Evolutionary conservation across 2,113 vertebrate genomes (phyloP).

Genomic region (Hippocampus barbouri): DNA sequence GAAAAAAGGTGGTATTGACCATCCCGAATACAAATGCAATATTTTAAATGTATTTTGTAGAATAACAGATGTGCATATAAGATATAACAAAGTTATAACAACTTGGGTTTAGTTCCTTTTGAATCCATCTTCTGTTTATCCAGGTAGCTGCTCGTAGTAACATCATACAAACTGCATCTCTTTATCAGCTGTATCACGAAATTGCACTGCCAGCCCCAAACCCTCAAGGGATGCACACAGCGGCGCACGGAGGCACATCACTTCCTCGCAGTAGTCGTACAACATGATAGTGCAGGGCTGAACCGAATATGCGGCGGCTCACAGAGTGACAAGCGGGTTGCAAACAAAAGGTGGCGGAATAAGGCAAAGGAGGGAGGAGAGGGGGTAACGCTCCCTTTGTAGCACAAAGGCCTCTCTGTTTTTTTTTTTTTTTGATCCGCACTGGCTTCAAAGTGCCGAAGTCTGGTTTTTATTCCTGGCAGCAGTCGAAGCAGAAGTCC

Average conservation of each 20-base stretch:
- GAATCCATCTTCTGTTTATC: neutral
- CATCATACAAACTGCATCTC: conserved; percentile 12
- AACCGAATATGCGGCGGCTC: conserved; percentile 44
- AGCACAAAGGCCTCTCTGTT: conserved; percentile 62
- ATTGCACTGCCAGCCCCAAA: conserved; percentile 19
- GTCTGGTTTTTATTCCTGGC: conserved; percentile 61
- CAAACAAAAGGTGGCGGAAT: conserved; percentile 48
- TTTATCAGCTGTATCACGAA: conserved; percentile 35
- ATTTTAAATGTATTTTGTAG: too few species aligned
- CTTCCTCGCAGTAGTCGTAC: conserved; percentile 27
- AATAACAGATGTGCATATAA: too few species aligned
- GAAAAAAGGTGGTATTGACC: too few species aligned
- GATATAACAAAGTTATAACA: neutral
- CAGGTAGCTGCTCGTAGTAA: conserved; percentile 23
- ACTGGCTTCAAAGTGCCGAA: conserved; percentile 67
- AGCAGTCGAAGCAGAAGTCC: conserved; percentile 36
- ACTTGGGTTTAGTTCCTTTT: neutral
- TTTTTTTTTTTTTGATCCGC: conserved; percentile 60
- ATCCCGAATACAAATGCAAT: too few species aligned
- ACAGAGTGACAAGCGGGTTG: conserved; percentile 45
- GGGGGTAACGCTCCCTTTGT: conserved; percentile 56
- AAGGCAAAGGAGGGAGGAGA: conserved; percentile 57
- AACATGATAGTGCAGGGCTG: conserved; percentile 21
- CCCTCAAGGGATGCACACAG: conserved; percentile 15
- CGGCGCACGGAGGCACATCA: conserved; percentile 12